phyloP scores from a whole-genome alignment of 2,797 vertebrate genomes.

The Sebastes paucispinis region DNA sequence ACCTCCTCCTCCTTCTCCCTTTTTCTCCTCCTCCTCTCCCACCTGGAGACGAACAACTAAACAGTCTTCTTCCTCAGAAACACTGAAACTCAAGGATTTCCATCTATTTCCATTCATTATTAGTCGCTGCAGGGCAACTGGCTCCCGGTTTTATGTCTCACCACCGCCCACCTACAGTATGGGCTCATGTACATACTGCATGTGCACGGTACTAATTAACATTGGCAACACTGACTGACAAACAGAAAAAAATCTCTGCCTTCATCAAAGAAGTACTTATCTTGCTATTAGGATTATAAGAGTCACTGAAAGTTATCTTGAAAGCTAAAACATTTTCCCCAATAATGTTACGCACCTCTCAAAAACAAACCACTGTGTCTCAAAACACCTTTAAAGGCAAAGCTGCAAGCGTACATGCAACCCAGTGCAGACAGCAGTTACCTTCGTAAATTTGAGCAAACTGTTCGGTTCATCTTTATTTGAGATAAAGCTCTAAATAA shows the following conservation, averaged over 20 bases:
- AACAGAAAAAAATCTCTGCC: not conserved
- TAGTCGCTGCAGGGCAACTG: constrained; percentile 44
- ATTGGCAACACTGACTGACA: constrained; percentile 34
- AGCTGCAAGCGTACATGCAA: not conserved
- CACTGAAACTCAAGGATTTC: constrained; percentile 61
- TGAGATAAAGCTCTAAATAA: not conserved
- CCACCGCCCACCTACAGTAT: constrained; percentile 74
- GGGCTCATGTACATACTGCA: constrained; percentile 42
- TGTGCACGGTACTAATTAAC: constrained; percentile 53
- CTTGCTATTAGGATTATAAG: not conserved
- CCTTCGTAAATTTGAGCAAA: not conserved
- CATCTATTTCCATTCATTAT: constrained; percentile 73
- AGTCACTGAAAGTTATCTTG: not conserved
- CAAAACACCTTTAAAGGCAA: not conserved
- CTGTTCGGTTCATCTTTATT: not conserved
- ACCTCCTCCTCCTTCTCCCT: constrained; percentile 26
- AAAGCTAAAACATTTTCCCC: not conserved
- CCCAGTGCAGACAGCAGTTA: not conserved
- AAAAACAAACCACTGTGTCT: not conserved
- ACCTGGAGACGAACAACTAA: constrained; percentile 64
- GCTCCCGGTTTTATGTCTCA: constrained; percentile 52
- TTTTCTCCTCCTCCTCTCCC: constrained; percentile 36
- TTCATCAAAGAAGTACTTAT: not conserved
- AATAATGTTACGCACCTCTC: not conserved
- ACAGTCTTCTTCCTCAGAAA: constrained; percentile 47